Percentiles rank a stretch among this genome's conserved stretches.
phyloP scores from a whole-genome alignment of 2,113 vertebrate genomes.

The Gallinago jamesoni region DNA sequence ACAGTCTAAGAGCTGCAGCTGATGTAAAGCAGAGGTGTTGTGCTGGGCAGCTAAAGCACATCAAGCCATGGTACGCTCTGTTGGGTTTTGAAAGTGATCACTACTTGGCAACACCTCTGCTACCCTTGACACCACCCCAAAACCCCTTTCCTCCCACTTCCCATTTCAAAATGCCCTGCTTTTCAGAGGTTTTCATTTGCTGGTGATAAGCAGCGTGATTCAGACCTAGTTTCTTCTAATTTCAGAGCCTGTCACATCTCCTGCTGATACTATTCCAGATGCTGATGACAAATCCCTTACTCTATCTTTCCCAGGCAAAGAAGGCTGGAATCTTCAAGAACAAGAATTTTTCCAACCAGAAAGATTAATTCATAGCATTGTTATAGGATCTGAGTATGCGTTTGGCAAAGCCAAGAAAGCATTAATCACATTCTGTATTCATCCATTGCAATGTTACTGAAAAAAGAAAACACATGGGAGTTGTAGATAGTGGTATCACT shows the following conservation, averaged over 20 bases:
- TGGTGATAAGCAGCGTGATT: not conserved
- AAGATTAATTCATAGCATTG: not conserved
- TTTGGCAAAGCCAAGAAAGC: not conserved
- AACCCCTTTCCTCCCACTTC: not conserved
- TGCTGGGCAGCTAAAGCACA: not conserved
- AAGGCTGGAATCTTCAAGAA: not conserved
- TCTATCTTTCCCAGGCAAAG: not conserved
- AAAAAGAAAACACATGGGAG: not conserved
- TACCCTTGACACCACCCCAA: not conserved
- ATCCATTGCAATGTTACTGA: not conserved
- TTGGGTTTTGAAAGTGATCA: not conserved
- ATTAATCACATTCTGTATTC: slow-evolving; percentile 1
- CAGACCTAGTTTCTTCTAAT: not conserved
- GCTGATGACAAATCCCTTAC: not conserved
- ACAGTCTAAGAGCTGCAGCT: not conserved
- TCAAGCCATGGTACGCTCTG: not conserved
- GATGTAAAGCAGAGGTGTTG: not conserved
- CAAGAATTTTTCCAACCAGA: not conserved
- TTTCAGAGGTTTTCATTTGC: not conserved
- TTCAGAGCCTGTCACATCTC: not conserved
- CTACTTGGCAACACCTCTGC: not conserved
- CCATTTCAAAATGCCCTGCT: not conserved
- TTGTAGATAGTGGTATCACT: slow-evolving; percentile 17
- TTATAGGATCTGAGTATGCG: not conserved
- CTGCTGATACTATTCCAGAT: not conserved